phyloP scores from a whole-genome alignment of 1,140 invertebrate species.

The Drosophila nasuta region DNA sequence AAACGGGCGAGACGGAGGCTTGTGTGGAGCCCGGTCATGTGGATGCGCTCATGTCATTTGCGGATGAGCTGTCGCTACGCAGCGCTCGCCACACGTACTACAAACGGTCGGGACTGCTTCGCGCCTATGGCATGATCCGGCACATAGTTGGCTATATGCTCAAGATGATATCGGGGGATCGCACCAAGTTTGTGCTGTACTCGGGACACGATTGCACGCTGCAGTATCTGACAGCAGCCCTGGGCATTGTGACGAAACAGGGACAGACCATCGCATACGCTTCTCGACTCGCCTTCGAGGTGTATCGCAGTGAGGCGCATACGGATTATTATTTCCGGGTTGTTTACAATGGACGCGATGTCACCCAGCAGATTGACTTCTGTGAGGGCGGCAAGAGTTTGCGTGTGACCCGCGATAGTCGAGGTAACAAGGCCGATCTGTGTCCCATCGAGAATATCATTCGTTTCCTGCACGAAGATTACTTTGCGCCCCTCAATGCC shows the following conservation, averaged over 20 bases:
- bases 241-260: conserved; percentile 87
- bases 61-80: conserved; percentile 90
- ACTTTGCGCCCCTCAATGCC: conserved; percentile 91
- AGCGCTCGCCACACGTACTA: conserved; percentile 88
- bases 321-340: conserved; percentile 90
- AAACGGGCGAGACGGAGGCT: conserved; percentile 47
- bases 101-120: conserved; percentile 88
- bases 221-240: conserved; percentile 91
- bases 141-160: conserved; percentile 92
- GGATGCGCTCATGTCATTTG: conserved; percentile 89
- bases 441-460: conserved; percentile 94
- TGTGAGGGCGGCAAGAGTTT: conserved; percentile 88
- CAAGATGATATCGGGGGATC: conserved; percentile 90
- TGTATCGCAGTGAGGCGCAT: conserved; percentile 88
- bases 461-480: conserved; percentile 93
- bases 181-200: conserved; percentile 93
- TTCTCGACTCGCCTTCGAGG: conserved; percentile 93
- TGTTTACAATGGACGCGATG: conserved; percentile 94
- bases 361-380: conserved; percentile 92
- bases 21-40: conserved; percentile 87
- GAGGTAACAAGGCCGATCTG: conserved; percentile 87
- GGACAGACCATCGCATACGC: conserved; percentile 90
- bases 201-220: conserved; percentile 96
- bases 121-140: conserved; percentile 91
- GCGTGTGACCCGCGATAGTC: conserved; percentile 83